phyloP scores from a whole-genome alignment of 2,797 vertebrate species.

The Dipus sagitta region DNA sequence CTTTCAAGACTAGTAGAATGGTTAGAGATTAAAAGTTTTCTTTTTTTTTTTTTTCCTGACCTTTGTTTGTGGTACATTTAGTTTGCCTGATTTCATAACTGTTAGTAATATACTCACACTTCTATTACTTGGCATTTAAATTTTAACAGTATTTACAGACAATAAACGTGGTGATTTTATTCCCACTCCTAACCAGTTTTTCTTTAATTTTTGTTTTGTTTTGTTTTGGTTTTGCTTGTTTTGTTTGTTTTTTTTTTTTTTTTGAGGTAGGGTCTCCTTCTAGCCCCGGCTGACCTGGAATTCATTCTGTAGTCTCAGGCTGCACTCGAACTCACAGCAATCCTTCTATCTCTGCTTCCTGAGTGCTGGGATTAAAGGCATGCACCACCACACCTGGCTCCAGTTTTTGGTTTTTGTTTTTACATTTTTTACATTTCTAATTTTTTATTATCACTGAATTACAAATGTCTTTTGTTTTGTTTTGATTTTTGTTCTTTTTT shows the following conservation, averaged over 20 bases:
- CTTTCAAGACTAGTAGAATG: not conserved
- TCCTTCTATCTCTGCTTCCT: too few species aligned
- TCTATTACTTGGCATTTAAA: not conserved
- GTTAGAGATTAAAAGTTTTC: slow-evolving; percentile 19
- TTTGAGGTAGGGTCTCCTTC: too few species aligned
- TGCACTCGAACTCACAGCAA: too few species aligned
- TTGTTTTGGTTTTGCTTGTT: not conserved
- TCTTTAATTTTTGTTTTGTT: not conserved
- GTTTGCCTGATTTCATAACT: not conserved
- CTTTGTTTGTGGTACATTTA: not conserved
- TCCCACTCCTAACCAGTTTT: not conserved
- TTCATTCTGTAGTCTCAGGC: too few species aligned
- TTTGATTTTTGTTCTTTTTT: too few species aligned
- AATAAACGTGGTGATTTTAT: not conserved
- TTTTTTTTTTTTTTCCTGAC: not conserved
- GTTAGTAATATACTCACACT: not conserved
- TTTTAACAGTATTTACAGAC: not conserved
- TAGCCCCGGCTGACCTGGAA: too few species aligned
- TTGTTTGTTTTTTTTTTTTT: not conserved
- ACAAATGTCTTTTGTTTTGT: not conserved
- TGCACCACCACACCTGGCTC: too few species aligned
- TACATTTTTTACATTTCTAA: too few species aligned
- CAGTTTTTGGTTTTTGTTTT: too few species aligned
- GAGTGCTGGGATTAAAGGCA: too few species aligned
- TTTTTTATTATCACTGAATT: too few species aligned